Evolutionary conservation across 2,888 invertebrate species (phyloP).

Genomic region (Chymomyza fuscimana): DNA sequence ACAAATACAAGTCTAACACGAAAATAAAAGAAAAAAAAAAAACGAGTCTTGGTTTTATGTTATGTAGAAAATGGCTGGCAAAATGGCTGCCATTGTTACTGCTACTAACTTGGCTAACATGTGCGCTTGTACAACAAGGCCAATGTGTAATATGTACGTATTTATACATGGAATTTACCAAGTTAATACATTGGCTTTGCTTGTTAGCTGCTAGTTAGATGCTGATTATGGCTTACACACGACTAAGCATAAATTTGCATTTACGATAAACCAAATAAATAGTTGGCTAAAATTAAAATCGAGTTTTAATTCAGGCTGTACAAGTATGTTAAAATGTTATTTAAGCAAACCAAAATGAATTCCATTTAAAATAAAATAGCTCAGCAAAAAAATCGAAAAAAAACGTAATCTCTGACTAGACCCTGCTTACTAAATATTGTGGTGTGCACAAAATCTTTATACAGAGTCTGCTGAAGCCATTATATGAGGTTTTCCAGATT

Average conservation of each 20-base stretch:
- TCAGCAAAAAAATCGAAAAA: no score
- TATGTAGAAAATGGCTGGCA: neutral
- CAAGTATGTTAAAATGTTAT: neutral
- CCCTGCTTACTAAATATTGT: no score
- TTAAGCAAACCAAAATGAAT: no score
- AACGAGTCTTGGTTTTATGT: neutral
- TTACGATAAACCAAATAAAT: neutral
- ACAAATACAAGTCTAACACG: neutral
- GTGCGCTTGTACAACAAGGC: neutral
- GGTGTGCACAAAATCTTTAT: no score
- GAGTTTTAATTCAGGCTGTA: neutral
- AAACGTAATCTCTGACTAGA: no score
- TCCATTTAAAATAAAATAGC: no score
- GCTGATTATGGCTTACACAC: neutral
- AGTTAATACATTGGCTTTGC: neutral
- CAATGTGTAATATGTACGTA: neutral
- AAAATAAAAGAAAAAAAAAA: neutral
- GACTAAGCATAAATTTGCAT: neutral
- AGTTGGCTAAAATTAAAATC: neutral
- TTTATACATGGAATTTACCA: neutral
- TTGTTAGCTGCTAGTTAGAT: neutral
- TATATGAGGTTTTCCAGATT: no score
- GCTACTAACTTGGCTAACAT: neutral
- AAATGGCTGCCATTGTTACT: neutral
- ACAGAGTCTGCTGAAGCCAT: no score